These are phyloP conservation scores for Latrodectus elegans DNA, from an alignment of 2,888 invertebrate species.

Conservation along the genomic window DNA sequence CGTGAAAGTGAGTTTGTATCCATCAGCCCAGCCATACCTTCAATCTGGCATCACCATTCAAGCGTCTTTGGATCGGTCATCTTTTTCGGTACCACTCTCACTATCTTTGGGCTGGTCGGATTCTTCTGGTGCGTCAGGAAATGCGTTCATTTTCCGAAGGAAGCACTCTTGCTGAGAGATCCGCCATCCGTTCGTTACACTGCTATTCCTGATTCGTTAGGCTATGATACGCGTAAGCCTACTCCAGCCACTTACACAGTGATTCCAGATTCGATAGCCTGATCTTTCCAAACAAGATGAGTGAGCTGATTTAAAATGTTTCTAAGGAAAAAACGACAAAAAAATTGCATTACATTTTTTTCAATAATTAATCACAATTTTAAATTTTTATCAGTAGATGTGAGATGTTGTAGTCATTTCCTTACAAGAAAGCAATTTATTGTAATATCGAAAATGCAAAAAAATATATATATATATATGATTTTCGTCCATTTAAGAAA, in stretches of 20 bases:
- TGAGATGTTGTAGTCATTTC: no score
- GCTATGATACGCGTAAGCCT: slow-evolving; percentile 68
- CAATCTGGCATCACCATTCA: slow-evolving; percentile 63
- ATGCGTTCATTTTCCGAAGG: slow-evolving; percentile 73
- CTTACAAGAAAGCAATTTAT: no score
- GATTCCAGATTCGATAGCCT: slow-evolving; percentile 61
- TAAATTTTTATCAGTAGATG: no score
- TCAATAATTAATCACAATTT: no score
- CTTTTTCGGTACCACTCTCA: slow-evolving; percentile 74
- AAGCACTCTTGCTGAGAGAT: slow-evolving; percentile 73
- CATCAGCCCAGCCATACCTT: slow-evolving; percentile 16
- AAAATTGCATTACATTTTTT: no score
- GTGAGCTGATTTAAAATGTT: no score
- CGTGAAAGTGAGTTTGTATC: slow-evolving; percentile 14
- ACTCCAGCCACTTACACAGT: slow-evolving; percentile 59
- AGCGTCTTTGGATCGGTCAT: slow-evolving; percentile 72
- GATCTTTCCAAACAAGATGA: not conserved
- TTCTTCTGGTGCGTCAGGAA: slow-evolving; percentile 73
- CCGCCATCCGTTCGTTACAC: slow-evolving; percentile 74
- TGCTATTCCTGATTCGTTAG: slow-evolving; percentile 73
- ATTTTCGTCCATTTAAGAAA: no score
- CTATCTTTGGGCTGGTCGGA: slow-evolving; percentile 74
- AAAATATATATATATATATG: no score
- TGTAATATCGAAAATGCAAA: no score
- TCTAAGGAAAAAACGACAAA: no score